Percentiles rank a stretch among this genome's conserved stretches.
phyloP scores from a whole-genome alignment of 2,113 vertebrate genomes.

The Cyrtonyx montezumae region DNA sequence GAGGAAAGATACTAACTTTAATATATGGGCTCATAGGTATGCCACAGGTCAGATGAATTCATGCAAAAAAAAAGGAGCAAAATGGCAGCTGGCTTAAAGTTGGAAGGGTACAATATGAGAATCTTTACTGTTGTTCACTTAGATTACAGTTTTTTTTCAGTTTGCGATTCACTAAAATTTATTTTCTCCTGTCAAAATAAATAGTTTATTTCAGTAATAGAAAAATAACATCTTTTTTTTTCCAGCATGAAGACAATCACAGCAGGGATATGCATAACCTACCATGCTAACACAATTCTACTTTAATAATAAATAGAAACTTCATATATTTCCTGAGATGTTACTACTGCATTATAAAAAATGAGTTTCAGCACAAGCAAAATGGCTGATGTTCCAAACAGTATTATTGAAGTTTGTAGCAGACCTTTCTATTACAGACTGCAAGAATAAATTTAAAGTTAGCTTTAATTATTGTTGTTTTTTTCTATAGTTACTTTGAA shows the following conservation, averaged over 20 bases:
- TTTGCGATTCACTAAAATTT: constrained; percentile 42
- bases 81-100: not conserved
- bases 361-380: constrained; percentile 39
- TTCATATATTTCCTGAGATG: constrained; percentile 56
- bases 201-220: constrained; percentile 57
- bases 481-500: not conserved
- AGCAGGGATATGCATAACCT: constrained; percentile 6
- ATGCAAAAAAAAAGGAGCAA: not conserved
- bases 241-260: constrained; percentile 52
- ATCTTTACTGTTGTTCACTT: not conserved
- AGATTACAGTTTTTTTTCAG: constrained; percentile 40
- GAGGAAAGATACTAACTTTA: not conserved
- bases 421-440: not conserved
- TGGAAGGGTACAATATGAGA: not conserved
- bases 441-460: not conserved
- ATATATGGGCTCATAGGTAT: not conserved
- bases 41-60: constrained; percentile 16
- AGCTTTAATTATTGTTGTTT: not conserved
- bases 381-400: constrained; percentile 35
- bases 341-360: constrained; percentile 55
- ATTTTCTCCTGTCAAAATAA: constrained; percentile 58
- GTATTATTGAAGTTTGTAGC: constrained; percentile 17
- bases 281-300: constrained; percentile 59
- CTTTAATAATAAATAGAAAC: constrained; percentile 60
- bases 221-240: constrained; percentile 57